Base-by-base conservation (phyloP, 2,888 invertebrate species). In the Zonitis immaculata region DNA sequence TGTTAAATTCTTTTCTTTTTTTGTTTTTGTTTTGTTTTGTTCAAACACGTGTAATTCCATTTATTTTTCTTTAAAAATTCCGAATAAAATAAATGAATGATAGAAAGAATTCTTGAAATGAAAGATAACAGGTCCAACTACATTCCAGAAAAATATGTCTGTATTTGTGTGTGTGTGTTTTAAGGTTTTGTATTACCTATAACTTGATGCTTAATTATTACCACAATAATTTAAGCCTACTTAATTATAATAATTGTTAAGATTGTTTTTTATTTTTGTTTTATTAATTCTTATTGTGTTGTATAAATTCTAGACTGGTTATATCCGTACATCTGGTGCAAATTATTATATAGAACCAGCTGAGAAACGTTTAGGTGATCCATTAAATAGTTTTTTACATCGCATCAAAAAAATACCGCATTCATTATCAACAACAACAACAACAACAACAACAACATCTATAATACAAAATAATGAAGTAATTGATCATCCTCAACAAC, bases 321-420 rank as follows among this genome's bases (percentile, higher is more conserved):
- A 85, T 73, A 84, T 87, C 65, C 80, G 81, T 68, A 86, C 86
- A 20, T 80, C 82, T 50, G 85, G 82, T 57, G 83, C 80, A 63
- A 46, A 32, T 27, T 85, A 82, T 73, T 81, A 84, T 71, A 87
- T 87, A 63, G 82, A 85, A 68, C 87, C 87, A 12, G 78, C 78
- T 26, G 83, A 85, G 66, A 73, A 76, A 51, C 76, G 75, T 54
- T 73, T 72, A 56, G 73, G 74, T 51, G 72, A 74, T 52, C 66
- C 73, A 35, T 64, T 67, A 8, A 66, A 68, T 16, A 76, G 75
- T 60, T 74, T 80, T 57, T 67, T 79, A 60, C 82, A 83, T 65
- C 74, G 76, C 45, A 78, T 82, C 54, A 74, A 74, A 56, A 71
- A 70, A 63, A 52, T 72, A 42, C 68, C 72, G 4, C 68, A 68